phyloP scores from a whole-genome alignment of 2,113 vertebrate species.

The Elanus axillaris region DNA sequence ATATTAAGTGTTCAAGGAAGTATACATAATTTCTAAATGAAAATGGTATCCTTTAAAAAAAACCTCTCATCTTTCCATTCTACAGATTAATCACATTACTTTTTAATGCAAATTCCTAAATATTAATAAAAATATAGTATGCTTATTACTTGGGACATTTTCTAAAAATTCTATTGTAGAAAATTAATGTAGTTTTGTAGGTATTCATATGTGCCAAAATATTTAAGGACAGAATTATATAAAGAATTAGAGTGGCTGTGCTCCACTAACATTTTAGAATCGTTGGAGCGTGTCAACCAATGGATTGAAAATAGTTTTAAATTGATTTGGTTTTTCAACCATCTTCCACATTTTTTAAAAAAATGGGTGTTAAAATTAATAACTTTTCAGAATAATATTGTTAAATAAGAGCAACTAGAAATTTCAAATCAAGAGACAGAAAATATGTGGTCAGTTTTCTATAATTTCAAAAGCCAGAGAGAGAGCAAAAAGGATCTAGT shows the following conservation, averaged over 20 bases:
- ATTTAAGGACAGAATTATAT: not conserved
- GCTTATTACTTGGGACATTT: not conserved
- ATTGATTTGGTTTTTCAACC: not conserved
- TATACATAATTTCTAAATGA: not conserved
- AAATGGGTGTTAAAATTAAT: not conserved
- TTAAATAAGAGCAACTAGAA: not conserved
- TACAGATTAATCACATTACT: not conserved
- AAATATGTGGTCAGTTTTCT: not conserved
- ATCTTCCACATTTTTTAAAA: not conserved
- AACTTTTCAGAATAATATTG: not conserved
- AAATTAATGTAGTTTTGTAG: not conserved
- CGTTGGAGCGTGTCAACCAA: not conserved
- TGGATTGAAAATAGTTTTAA: not conserved
- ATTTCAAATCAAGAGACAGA: not conserved
- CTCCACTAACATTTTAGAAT: not conserved
- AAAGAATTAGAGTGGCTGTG: not conserved
- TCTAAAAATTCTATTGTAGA: not conserved
- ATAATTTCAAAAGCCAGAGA: not conserved
- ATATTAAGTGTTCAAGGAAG: not conserved
- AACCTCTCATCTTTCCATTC: not conserved
- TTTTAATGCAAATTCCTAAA: not conserved
- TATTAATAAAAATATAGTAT: not conserved
- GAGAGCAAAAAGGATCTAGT: not conserved
- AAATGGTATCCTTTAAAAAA: not conserved
- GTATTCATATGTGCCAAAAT: not conserved